phyloP scores from a whole-genome alignment of 2,888 invertebrate species.

The Hetaerina titia region DNA sequence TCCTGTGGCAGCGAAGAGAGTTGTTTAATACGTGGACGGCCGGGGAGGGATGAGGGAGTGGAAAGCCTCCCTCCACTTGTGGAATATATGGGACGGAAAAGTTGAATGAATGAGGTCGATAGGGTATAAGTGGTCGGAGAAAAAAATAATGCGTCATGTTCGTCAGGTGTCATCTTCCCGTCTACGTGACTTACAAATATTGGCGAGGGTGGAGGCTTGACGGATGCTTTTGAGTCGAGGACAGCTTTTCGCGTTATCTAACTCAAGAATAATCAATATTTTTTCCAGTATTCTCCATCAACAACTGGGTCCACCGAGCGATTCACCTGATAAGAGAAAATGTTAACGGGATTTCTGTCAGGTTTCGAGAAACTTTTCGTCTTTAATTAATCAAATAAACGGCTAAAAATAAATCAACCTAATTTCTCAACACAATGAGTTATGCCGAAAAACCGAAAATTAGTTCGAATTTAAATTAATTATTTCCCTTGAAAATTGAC shows the following conservation, averaged over 20 bases:
- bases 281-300: not conserved
- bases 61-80: not conserved
- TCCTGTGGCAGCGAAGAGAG: not conserved
- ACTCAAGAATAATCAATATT: not conserved
- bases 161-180: slow-evolving; percentile 10
- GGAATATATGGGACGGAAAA: slow-evolving; percentile 10
- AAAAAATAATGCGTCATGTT: not conserved
- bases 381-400: not conserved
- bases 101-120: slow-evolving; percentile 54
- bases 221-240: not conserved
- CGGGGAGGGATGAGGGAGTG: not conserved
- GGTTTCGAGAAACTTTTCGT: not conserved
- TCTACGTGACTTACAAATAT: not conserved
- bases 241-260: not conserved
- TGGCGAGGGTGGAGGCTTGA: not conserved
- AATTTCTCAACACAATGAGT: no score
- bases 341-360: no score
- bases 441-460: no score
- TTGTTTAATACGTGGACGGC: not conserved
- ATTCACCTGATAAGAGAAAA: not conserved
- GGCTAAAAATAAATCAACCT: not conserved
- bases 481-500: no score
- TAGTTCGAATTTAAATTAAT: no score
- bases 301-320: not conserved
- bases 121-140: not conserved